Base-by-base conservation (phyloP, 2,797 vertebrate genomes). In the Distichodus sexfasciatus region DNA sequence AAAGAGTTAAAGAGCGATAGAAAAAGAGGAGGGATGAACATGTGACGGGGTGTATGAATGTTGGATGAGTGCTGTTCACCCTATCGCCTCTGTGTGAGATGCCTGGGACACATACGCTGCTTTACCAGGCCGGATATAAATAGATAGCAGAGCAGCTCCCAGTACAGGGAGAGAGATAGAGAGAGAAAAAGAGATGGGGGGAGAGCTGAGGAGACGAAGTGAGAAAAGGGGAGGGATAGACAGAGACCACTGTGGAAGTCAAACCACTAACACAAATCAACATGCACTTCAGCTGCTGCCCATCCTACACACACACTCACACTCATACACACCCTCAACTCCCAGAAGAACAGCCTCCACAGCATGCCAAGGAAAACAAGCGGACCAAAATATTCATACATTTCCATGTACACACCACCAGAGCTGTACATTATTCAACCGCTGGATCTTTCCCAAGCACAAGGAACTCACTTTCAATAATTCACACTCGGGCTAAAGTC, bases 131-230 rank as follows among this genome's bases (percentile, higher is more conserved):
- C 73, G 69, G 72, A 71, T 81, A 81, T 76, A 82, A 81, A 82
- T 83, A 84, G 76, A 75, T 72, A 76, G 50, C 70, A 70, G 72
- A 76, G 72, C 75, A 81, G 79, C 51, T 84, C 78, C 79, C 80
- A 73, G 63, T 66, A 70, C 73, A 75, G 69, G 50, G 23, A 43
- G 65, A 66, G 21, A 67, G 61, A 69, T 46, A 35, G 24, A 53
- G 44, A 33, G 35, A 59, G 41, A 55, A 33, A 67, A 29, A 60
- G 24, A 46, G 54, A 53, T 54, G 24, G 28, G 29, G 46, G 47
- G 44, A 54, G 21, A 75, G 11, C 17, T 5, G 21, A 15, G 10
- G n/a, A 14, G 43, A 15, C 15, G 33, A 14, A 10, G 10, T 15
- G 48, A 33, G 23, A 61, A 24, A 29, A 31, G 43, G 31, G 11